Conservation (phyloP, 1,140 invertebrate genomes). For the Diuraphis noxia region DNA sequence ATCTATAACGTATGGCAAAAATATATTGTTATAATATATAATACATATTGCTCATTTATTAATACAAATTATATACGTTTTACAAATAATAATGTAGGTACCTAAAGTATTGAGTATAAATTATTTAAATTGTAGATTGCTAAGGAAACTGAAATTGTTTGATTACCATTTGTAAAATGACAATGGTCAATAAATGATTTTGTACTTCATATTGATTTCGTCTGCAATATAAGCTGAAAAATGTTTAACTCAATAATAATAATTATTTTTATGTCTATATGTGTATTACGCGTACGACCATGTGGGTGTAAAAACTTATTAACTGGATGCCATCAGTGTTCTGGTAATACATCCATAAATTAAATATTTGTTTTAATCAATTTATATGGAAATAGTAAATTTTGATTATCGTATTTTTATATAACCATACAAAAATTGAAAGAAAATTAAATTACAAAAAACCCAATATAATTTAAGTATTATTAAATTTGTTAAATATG, state of each 20-base stretch:
- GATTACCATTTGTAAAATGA: not conserved
- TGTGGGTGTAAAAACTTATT: not conserved
- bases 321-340: not conserved
- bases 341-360: not conserved
- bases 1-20: too few relatives aligned
- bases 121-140: not conserved
- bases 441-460: not conserved
- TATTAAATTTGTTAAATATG: not conserved
- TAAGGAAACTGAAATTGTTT: not conserved
- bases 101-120: not conserved
- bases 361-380: not conserved
- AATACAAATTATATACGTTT: not conserved
- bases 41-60: too few relatives aligned
- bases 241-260: too few relatives aligned
- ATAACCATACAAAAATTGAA: not conserved
- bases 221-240: too few relatives aligned
- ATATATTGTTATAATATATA: too few relatives aligned
- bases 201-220: not conserved
- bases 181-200: not conserved
- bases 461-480: not conserved
- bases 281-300: not conserved
- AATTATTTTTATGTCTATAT: too few relatives aligned
- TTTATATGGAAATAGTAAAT: too few relatives aligned
- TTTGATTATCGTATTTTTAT: not conserved
- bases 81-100: not conserved